Base-by-base conservation (phyloP, 1,140 invertebrate genomes). In the Tyrophagus putrescentiae region DNA sequence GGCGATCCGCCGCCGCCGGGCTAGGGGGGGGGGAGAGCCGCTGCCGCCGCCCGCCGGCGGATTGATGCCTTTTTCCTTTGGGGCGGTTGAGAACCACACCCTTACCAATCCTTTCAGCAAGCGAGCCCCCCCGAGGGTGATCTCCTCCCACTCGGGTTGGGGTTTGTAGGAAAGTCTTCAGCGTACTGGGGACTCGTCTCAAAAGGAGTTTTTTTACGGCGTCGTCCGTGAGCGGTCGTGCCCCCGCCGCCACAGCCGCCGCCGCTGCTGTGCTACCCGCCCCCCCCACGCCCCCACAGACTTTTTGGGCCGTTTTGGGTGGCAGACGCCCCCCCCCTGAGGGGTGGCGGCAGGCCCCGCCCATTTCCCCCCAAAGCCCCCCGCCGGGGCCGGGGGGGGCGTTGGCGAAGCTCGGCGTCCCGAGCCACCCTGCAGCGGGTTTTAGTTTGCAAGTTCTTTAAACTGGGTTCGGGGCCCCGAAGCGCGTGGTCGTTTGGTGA, bases 361-460 rank as follows among this genome's bases (percentile, higher is more conserved):
- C n/a, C 31, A 50, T 50, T 50, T 7, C 11, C 5, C 18, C 32
- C 21, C 13, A 4, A 21, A 3, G 18, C 41, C n/a, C 11, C 11
- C 11, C 36, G 25, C 18, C 18, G 68, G 42, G 67, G 61, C 2
- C 76, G 33, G 80, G 83, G 0, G 84, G 85, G 68, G 87, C 88
- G 67, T 81, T 82, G 25, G 73, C 11, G 84, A 84, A 63, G 83
- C 84, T 97, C 92, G 0, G 93, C 91, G 72, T 98, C 93, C 69
- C 86, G 27, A 98, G 72, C 94, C 94, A 98, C 72, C 96, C 71
- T 95, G 88, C 6, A 98, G 78, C 39, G 98, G 94, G 94, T 72
- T 97, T 97, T 67, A 98, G 74, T 73, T 98, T 98, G 77, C 94
- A 98, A 98, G 70, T 98, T 98, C 73, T 98, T 98, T 75, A 97